Evolutionary conservation across 2,797 vertebrate genomes (phyloP).

Genomic region (Phrynocephalus guinanensis): DNA sequence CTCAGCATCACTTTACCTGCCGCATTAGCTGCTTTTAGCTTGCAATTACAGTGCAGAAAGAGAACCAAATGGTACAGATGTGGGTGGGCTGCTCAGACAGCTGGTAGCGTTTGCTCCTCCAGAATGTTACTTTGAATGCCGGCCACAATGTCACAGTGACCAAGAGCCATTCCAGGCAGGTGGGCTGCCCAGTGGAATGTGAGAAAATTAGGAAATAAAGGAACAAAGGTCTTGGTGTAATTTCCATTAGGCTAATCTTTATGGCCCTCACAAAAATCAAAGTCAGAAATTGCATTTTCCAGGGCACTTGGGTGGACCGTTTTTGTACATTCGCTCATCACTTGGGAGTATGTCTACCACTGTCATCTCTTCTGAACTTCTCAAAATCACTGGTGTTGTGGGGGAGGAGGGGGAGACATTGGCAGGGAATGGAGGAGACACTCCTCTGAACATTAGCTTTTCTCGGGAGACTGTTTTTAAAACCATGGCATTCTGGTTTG

Average conservation of each 20-base stretch:
- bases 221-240: background rate
- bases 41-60: constrained; percentile 37
- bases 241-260: constrained; percentile 22
- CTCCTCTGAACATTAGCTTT: background rate
- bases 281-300: constrained; percentile 25
- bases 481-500: background rate
- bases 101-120: constrained; percentile 19
- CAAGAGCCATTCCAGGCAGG: constrained; percentile 15
- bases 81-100: background rate
- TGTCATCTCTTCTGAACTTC: constrained; percentile 17
- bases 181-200: constrained; percentile 14
- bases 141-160: constrained; percentile 25
- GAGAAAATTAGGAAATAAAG: constrained; percentile 1
- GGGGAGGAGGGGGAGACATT: accelerated
- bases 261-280: background rate
- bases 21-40: constrained; percentile 44
- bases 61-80: constrained; percentile 25
- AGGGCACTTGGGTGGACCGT: background rate
- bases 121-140: constrained; percentile 25
- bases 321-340: background rate
- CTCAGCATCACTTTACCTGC: constrained; percentile 33
- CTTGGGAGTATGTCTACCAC: background rate
- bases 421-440: background rate
- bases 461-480: constrained; percentile 23
- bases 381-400: background rate